phyloP scores from a whole-genome alignment of 2,113 vertebrate species.

The Sylvilagus bachmani region DNA sequence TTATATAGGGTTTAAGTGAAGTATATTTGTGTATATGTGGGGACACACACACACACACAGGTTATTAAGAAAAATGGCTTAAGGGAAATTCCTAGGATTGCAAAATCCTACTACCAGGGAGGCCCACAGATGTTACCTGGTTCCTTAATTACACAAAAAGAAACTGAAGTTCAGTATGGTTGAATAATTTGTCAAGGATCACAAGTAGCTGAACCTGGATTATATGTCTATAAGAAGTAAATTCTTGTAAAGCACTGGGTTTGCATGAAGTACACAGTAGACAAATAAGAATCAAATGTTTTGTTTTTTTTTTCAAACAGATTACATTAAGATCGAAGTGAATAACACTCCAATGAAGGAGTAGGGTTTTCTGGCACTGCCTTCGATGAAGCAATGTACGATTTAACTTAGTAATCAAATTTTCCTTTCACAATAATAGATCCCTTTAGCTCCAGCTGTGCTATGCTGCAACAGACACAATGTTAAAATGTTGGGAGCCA shows the following conservation, averaged over 20 bases:
- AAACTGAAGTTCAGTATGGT: background rate
- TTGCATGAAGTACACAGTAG: background rate
- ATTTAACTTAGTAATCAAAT: constrained; percentile 3
- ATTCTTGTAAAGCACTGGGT: background rate
- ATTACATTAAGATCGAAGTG: background rate
- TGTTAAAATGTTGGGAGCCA: constrained; percentile 84
- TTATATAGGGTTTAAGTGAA: background rate
- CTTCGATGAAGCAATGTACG: constrained; percentile 8
- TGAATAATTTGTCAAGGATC: constrained; percentile 13
- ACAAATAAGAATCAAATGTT: background rate
- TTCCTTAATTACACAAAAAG: background rate
- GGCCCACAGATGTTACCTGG: background rate
- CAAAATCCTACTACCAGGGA: background rate
- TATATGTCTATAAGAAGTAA: background rate
- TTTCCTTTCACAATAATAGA: constrained; percentile 55
- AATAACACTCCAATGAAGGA: background rate
- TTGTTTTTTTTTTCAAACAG: background rate
- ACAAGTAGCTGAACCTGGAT: background rate
- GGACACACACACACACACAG: background rate
- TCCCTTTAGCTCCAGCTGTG: constrained; percentile 62
- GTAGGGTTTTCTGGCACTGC: constrained; percentile 12
- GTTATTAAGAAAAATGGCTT: background rate
- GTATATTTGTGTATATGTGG: background rate
- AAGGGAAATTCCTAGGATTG: background rate
- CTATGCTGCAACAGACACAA: constrained; percentile 64